A percentile compares a stretch with the other conserved stretches of the same genome.
These are phyloP conservation scores for Cyprinodon diabolis DNA, from an alignment of 2,797 vertebrate species.

Conservation along the genomic window DNA sequence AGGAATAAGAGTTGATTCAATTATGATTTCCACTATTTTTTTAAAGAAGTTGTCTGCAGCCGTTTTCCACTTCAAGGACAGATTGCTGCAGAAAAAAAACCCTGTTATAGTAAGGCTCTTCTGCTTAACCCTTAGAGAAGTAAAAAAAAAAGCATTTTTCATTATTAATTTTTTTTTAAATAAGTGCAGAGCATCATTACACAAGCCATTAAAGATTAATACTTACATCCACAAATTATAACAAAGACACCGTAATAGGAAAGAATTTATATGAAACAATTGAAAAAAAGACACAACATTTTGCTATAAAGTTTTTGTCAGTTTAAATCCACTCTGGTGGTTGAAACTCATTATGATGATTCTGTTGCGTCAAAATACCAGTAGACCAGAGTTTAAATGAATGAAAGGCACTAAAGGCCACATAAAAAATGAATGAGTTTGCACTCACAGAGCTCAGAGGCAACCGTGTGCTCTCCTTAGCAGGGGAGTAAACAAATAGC, in stretches of 20 bases:
- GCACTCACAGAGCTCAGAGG: constrained; percentile 19
- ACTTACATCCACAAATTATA: neutral
- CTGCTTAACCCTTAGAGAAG: neutral
- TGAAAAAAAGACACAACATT: neutral
- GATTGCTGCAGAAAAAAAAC: neutral
- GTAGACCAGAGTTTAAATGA: constrained; percentile 1
- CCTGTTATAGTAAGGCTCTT: neutral
- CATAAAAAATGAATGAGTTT: constrained; percentile 5
- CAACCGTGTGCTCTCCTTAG: constrained; percentile 20
- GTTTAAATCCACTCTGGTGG: neutral
- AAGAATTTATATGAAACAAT: neutral
- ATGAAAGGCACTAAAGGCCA: constrained; percentile 9
- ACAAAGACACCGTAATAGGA: neutral
- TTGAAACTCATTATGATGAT: neutral
- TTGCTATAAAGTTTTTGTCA: neutral
- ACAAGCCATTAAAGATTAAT: neutral
- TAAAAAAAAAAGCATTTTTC: neutral
- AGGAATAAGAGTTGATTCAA: neutral
- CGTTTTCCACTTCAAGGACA: neutral
- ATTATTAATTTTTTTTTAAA: neutral
- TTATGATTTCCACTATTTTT: neutral
- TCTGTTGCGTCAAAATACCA: neutral
- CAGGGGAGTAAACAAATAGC: constrained; percentile 58
- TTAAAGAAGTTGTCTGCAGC: neutral
- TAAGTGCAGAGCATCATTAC: neutral